Base-by-base conservation (phyloP, 2,113 vertebrate species). In the Mormyrus iriodes region DNA sequence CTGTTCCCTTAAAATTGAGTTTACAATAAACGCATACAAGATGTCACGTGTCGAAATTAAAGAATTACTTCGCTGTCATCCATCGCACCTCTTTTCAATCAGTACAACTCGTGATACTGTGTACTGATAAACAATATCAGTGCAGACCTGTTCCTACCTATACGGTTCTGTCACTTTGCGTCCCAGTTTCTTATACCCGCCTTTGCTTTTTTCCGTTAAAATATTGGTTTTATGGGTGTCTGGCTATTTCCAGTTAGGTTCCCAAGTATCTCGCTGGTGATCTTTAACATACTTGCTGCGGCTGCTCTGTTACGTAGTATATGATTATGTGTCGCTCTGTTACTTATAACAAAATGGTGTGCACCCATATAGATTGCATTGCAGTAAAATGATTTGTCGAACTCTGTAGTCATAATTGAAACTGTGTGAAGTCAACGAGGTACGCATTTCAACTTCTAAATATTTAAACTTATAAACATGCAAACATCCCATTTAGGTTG, bases 321-420 rank as follows among this genome's bases (percentile, higher is more conserved):
- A 69, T 79, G 35, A 79, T 79, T 79, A 79, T 79, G 35, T 19
- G 31, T 76, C 35, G 12, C 31, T 12, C 61, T 79, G 35, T 79
- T 42, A 79, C 73, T 79, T 79, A 35, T 79, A 79, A 79, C 35
- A 79, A 79, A 79, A 79, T 79, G 73, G 73, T 42, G 73, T 42
- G 73, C 35, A 4, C 35, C 13, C 31, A 42, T 79, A 79, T 79
- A 79, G 31, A 79, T 35, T 42, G 73, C 73, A 79, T 42, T 79
- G 73, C 73, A 79, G 35, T 17, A 42, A 79, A 79, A 79, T 21
- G 73, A 79, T 79, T 79, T 79, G 35, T 79, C 35, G 15, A 79
- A 79, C 73, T 79, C 27, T 10, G 69, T 19, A 76, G 15, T 79
- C 35, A 42, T 19, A 39, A 69, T n/a, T 19, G 31, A 39, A 73